phyloP scores from a whole-genome alignment of 2,113 vertebrate species.

The Sylvicapra grimmia region DNA sequence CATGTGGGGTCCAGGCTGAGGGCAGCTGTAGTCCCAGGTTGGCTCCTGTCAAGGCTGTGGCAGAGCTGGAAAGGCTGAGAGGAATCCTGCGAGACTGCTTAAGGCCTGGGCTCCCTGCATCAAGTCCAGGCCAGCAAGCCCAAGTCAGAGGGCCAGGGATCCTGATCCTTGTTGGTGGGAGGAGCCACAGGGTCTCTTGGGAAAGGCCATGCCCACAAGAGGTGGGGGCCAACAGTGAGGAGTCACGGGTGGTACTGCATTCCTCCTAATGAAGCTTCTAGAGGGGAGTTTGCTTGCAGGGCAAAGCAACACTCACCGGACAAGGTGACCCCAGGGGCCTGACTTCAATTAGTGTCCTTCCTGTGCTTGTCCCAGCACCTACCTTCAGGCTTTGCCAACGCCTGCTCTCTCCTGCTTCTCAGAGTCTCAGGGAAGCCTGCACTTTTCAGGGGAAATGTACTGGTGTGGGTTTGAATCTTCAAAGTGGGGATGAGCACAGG shows the following conservation, averaged over 20 bases:
- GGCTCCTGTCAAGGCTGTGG: neutral
- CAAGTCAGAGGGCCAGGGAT: neutral
- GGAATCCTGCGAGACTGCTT: neutral
- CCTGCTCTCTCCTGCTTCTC: neutral
- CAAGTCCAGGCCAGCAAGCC: neutral
- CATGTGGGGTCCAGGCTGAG: neutral
- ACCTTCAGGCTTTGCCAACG: neutral
- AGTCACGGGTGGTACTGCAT: too few species aligned
- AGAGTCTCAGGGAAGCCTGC: neutral
- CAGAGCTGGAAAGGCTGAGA: neutral
- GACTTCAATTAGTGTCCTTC: neutral
- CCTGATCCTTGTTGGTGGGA: neutral
- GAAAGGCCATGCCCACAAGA: neutral
- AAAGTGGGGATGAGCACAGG: too few species aligned
- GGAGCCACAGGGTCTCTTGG: neutral
- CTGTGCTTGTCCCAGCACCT: neutral
- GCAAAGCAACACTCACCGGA: neutral
- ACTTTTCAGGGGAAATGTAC: neutral
- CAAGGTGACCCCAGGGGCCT: neutral
- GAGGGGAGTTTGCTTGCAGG: neutral
- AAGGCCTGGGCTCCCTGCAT: neutral
- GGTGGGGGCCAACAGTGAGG: neutral
- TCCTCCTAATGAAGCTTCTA: neutral
- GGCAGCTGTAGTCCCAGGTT: neutral
- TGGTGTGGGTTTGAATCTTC: neutral